Base-by-base conservation (phyloP, 2,888 invertebrate species). In the Archips crataeganus region DNA sequence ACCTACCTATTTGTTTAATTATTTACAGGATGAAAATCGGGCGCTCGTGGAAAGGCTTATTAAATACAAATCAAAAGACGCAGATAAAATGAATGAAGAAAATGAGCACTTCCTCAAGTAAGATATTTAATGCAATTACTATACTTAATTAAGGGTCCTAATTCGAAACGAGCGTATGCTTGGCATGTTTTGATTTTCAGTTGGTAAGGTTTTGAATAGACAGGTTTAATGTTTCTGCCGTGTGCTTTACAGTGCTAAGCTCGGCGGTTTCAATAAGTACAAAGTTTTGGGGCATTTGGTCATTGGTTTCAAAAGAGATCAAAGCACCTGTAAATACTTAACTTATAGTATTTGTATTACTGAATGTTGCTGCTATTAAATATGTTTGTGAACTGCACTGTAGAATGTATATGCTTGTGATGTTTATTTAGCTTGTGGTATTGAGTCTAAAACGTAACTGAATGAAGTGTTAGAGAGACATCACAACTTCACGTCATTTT, bases 31-130 rank as follows among this genome's bases (percentile, higher is more conserved):
- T 85, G 98, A 99, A 95, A 98, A 98, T 92, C 95, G 97, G 57
- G 95, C 97, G 77, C 93, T 99, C 78, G 95, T 98, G 74, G 98
- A 98, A 79, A 95, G 98, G 80, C 95, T 99, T 82, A 98, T 99
- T 90, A 97, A 97, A 80, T 97, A 98, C 87, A 99, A 99, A 93
- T 97, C 98, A 66, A 97, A 97, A 92, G 99, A 99, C 95, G 99
- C 99, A 0, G 99, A 99, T 85, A 97, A 97, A 91, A 96, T 99
- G 96, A 99, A 99, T 87, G 98, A 98, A 93, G 99, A 99, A 91
- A 99, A 99, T 94, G 99, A 99, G 90, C 97, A 97, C 87, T 97
- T 98, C 88, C 92, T 98, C 81, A 98, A 97, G 98, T 98, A 95
- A 96, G 97, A 60, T 66, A 60, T 67, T 65, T 69, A 75, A 67